Evolutionary conservation across 2,113 vertebrate species (phyloP).

Genomic region (Protomyctophum bolini): DNA sequence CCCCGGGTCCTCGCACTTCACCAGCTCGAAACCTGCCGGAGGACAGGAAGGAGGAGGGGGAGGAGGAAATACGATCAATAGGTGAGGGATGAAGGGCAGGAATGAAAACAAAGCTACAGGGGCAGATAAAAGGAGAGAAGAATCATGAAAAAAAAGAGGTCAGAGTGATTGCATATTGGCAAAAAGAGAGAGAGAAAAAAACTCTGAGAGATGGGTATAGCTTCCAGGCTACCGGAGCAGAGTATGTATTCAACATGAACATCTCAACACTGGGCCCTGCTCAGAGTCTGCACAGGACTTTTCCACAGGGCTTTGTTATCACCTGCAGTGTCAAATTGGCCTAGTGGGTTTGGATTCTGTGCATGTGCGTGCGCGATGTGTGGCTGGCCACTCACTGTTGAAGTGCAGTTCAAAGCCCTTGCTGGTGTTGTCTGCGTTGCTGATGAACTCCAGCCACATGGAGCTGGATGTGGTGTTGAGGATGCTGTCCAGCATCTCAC

Average conservation of each 20-base stretch:
- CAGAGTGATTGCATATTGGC: not conserved
- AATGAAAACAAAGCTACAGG: not conserved
- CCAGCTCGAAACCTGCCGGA: slow-evolving; percentile 90
- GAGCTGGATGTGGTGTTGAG: slow-evolving; percentile 97
- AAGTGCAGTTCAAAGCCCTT: slow-evolving; percentile 96
- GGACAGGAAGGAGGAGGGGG: not conserved
- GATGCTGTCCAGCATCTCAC: slow-evolving; percentile 85
- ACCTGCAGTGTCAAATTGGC: slow-evolving; percentile 1
- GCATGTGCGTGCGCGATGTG: not conserved
- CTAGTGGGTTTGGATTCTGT: not conserved
- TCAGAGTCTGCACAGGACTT: no score
- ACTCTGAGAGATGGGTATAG: no score
- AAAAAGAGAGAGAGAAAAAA: no score
- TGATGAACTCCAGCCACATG: slow-evolving; percentile 96
- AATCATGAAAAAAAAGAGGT: not conserved
- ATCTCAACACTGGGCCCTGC: no score
- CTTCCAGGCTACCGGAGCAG: not conserved
- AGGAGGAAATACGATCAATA: not conserved
- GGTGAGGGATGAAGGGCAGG: not conserved
- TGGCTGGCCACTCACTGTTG: slow-evolving; percentile 85
- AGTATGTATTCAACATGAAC: no score
- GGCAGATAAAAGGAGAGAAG: no score
- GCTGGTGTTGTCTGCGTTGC: slow-evolving; percentile 89
- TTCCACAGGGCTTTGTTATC: no score
- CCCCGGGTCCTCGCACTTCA: slow-evolving; percentile 95